Evolutionary conservation across 2,113 vertebrate genomes (phyloP), one percentile per base, ranked within the genome.

Genomic region (Leucosticte australis): DNA sequence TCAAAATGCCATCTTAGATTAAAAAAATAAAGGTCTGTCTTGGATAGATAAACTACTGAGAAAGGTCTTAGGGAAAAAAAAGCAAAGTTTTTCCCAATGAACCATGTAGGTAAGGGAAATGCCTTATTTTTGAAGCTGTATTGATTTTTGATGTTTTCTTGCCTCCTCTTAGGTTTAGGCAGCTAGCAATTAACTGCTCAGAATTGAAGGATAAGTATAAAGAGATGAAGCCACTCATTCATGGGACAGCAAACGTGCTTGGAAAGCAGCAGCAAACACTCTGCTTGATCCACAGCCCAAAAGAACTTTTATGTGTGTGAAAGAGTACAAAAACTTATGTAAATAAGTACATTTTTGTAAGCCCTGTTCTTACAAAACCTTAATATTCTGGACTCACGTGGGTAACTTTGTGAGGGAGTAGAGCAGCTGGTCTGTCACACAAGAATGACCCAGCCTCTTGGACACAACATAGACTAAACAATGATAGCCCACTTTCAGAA

Each of bases 401-500:
- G 44, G 52, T 91, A 70, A 63, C 19, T 79, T 67, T 23, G 28
- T 56, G 73, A 85, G 78, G 27, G 71, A 87, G 47, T 8, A 39
- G 44, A 94, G 67, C 91, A 95, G 91, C 81, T 95, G 87, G 41
- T 46, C 37, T 80, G 46, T 87, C 84, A 82, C 74, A 94, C 30
- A 65, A 65, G 46, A 93, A 63, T 13, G 42, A 57, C 44, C 67
- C 33, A 90, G 33, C 6, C 47, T 70, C 75, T 77, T 83, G 63
- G 71, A 87, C 35, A 46, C 13, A 63, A 20, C 22, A 50, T 9
- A 91, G 87, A 93, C 92, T 90, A 95, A 87, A 93, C 94, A 95
- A 79, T 23, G 80, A 78, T 16, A 92, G 69, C 39, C 50, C 78
- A 59, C 67, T 94, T 90, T 46, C 92, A 87, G 78, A 86, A 90